These are phyloP conservation scores for Tupaia tana DNA, from an alignment of 2,113 vertebrate genomes.

Conservation along the genomic window DNA sequence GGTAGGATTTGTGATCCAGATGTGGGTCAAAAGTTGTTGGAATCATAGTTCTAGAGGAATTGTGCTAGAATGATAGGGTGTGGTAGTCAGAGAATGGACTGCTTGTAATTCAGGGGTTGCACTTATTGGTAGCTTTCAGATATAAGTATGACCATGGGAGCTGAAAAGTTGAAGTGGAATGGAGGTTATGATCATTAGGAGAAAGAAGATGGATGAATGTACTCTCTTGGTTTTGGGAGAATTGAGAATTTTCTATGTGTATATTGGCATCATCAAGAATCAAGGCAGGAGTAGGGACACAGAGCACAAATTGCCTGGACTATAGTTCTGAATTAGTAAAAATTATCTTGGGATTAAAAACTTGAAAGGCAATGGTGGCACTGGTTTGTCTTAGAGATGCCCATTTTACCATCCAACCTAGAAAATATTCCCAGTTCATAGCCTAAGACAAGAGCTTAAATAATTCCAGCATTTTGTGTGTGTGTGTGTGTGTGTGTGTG, in stretches of 20 bases:
- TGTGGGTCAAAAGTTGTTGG: neutral
- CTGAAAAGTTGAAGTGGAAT: neutral
- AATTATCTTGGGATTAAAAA: neutral
- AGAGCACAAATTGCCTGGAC: neutral
- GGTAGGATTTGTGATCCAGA: neutral
- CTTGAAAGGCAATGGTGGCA: neutral
- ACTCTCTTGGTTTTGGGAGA: neutral
- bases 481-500: too few species aligned
- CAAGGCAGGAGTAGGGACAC: neutral
- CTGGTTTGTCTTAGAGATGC: neutral
- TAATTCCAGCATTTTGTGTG: too few species aligned
- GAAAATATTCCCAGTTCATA: neutral
- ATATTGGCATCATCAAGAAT: neutral
- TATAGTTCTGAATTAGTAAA: neutral
- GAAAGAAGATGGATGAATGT: neutral
- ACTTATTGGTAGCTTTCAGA: neutral
- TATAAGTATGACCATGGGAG: neutral
- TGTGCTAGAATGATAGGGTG: neutral
- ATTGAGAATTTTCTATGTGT: neutral
- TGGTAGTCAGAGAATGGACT: neutral
- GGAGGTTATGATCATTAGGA: neutral
- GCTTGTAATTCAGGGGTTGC: neutral
- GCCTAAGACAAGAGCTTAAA: neutral
- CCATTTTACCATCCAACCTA: neutral
- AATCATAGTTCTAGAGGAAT: neutral